Conservation (phyloP, 2,113 vertebrate species). For the Otolemur garnettii region DNA sequence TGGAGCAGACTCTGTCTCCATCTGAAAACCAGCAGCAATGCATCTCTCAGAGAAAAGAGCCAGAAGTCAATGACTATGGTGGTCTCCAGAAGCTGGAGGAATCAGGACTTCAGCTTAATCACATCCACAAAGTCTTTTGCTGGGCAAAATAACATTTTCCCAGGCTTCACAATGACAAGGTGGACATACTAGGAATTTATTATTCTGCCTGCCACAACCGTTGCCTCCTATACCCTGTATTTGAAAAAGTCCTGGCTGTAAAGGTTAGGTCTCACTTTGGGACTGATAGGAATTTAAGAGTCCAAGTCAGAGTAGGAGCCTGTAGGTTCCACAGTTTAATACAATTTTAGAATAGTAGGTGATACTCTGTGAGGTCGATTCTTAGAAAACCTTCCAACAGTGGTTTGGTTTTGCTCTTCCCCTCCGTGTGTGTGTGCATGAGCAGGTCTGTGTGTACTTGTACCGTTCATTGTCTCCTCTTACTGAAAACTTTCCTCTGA, state of each 20-base stretch:
- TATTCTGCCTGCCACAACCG: not conserved
- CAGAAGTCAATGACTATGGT: too few relatives aligned
- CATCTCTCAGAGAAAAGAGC: too few relatives aligned
- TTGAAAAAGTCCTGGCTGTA: not conserved
- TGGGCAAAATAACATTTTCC: not conserved
- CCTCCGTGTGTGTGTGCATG: not conserved
- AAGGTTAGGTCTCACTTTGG: too few relatives aligned
- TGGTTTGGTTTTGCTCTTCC: not conserved
- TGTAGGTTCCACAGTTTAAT: not conserved
- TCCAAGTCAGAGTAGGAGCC: not conserved
- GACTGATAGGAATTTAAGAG: not conserved
- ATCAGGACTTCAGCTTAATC: not conserved
- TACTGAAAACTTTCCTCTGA: too few relatives aligned
- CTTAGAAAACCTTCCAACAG: not conserved
- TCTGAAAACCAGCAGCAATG: not conserved
- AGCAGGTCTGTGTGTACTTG: not conserved
- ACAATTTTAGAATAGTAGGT: not conserved
- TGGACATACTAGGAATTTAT: not conserved
- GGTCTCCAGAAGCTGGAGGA: too few relatives aligned
- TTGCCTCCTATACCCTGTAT: not conserved
- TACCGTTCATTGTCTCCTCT: not conserved
- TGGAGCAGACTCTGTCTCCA: not conserved
- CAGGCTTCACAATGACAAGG: not conserved
- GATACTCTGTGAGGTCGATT: too few relatives aligned
- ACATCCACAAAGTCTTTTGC: not conserved